phyloP scores from a whole-genome alignment of 2,888 invertebrate species.

The Meteorus colon region DNA sequence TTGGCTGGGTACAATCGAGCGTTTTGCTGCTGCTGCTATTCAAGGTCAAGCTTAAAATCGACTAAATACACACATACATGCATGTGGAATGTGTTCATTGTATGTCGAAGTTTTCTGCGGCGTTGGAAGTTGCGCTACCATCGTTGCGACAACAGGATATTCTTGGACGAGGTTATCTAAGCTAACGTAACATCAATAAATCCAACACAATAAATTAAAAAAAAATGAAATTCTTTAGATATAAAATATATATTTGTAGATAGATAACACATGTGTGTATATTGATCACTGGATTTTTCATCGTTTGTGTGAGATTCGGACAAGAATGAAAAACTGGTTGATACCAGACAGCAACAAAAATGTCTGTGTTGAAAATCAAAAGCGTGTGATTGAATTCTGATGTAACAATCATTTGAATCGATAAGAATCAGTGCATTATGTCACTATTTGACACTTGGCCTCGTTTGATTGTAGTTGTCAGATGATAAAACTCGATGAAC shows the following conservation, averaged over 20 bases:
- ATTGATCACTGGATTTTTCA: too few species aligned
- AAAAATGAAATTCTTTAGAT: background rate
- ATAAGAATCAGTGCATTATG: too few species aligned
- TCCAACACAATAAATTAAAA: background rate
- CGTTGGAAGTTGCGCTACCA: slow-evolving; percentile 11
- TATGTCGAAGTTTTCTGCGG: slow-evolving; percentile 5
- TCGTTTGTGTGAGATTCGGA: slow-evolving; percentile 33
- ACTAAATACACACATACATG: slow-evolving; percentile 31
- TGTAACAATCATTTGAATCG: background rate
- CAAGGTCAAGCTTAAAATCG: slow-evolving; percentile 34
- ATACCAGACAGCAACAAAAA: slow-evolving; percentile 13
- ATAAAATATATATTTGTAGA: background rate
- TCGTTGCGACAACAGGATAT: slow-evolving; percentile 9
- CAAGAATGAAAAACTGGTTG: too few species aligned
- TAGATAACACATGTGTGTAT: too few species aligned
- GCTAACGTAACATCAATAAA: slow-evolving; percentile 18
- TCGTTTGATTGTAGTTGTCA: too few species aligned
- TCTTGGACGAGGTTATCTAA: slow-evolving; percentile 13
- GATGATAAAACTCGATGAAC: too few species aligned
- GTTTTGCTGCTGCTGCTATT: slow-evolving; percentile 15
- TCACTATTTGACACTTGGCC: too few species aligned
- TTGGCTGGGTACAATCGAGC: slow-evolving; percentile 27
- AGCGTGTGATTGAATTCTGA: background rate
- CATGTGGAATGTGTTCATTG: slow-evolving; percentile 31
- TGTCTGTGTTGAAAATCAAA: background rate